Evolutionary conservation across 2,888 invertebrate species (phyloP), one percentile per base, ranked within the genome.

Genomic region (Nesidiocoris tenuis): DNA sequence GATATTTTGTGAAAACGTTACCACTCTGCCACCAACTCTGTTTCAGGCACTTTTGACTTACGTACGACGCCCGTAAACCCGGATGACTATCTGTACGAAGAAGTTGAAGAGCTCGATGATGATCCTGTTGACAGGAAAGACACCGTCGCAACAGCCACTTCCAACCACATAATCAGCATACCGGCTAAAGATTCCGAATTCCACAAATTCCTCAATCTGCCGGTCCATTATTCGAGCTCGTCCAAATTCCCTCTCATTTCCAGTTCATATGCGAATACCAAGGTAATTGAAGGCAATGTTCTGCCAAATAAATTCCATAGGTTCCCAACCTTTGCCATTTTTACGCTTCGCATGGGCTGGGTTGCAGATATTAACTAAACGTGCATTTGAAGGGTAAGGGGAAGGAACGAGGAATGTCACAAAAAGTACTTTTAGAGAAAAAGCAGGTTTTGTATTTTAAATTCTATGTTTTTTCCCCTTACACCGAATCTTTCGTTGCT

Each of bases 211-310:
- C 84, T 90, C 0, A 90, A 90, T 82, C 82, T 90, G 21, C 90
- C 90, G 0, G 88, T 89, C 0, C 89, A 88, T 79, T 90, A 90
- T 80, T 88, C 89, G 12, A 87, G 89, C 0, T 78, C 78, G 57
- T 88, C 89, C 25, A 90, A 89, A 81, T 90, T 89, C 79, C 90
- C 90, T 0, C 81, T 91, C 70, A 90, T 91, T 71, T 90, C 90
- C 0, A 90, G 87, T 80, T 90, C 90, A 0, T 91, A 91, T 81
- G 90, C 90, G 0, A 90, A 90, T 80, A 87, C 90, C 0, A 91
- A 90, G 82, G 88, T 90, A 57, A 63, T 19, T n/a, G n/a, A n/a
- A n/a, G n/a, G n/a, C 7, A 12, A 54, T 54, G 54, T 54, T 16
- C 7, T 12, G 54, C 54, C 54, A 12, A 12, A 54, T 16, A 54